Evolutionary conservation across 1,140 invertebrate genomes (phyloP).

Genomic region (Drosophila pseudoananassae): DNA sequence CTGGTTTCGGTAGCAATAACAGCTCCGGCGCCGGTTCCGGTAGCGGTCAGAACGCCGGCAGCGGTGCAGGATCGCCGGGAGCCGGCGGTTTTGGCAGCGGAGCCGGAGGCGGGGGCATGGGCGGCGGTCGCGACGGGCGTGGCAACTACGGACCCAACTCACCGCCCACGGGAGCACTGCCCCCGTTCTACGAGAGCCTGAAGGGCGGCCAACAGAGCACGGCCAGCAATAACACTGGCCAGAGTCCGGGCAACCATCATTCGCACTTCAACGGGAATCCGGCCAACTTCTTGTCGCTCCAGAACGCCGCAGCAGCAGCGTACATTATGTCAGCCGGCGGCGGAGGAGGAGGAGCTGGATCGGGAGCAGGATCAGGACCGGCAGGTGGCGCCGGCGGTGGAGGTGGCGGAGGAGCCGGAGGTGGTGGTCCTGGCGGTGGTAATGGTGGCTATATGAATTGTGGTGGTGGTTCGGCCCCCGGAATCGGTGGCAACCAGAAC

Average conservation of each 20-base stretch:
- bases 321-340: constrained; percentile 74
- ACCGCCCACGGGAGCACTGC: constrained; percentile 91
- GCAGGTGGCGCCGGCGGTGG: constrained; percentile 10
- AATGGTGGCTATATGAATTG: constrained; percentile 42
- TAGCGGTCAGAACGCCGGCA: constrained; percentile 85
- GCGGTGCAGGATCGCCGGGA: constrained; percentile 85
- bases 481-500: constrained; percentile 19
- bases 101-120: constrained; percentile 87
- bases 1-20: constrained; percentile 75
- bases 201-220: constrained; percentile 88
- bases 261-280: constrained; percentile 85
- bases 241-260: constrained; percentile 5
- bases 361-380: constrained; percentile 5
- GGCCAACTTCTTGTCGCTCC: constrained; percentile 86
- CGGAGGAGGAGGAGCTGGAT: constrained; percentile 16
- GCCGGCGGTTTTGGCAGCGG: constrained; percentile 85
- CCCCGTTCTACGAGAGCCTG: constrained; percentile 93
- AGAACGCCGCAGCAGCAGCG: constrained; percentile 78
- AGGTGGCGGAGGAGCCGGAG: constrained; percentile 18
- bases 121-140: constrained; percentile 90
- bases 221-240: constrained; percentile 39
- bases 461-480: constrained; percentile 7
- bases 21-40: constrained; percentile 83
- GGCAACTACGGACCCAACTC: constrained; percentile 93
- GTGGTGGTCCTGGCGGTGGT: constrained; percentile 8